Percentiles rank a stretch among this genome's conserved stretches.
Evolutionary conservation across 2,888 invertebrate genomes (phyloP).

Genomic region (Rhamphomyia laevipes): DNA sequence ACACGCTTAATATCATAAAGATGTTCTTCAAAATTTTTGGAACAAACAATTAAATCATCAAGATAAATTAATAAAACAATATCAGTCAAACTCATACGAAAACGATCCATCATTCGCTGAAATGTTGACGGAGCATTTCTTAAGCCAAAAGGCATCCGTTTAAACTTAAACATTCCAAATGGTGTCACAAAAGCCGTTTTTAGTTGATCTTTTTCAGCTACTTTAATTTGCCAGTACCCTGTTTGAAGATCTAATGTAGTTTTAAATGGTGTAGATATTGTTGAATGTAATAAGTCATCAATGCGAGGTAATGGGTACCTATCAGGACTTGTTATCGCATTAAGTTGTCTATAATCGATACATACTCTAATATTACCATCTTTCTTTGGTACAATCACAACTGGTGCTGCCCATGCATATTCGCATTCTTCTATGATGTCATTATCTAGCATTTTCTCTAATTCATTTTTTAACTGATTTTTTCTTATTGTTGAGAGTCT

Average conservation of each 20-base stretch:
- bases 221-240: conserved; percentile 8
- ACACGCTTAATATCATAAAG: conserved; percentile 18
- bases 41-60: conserved; percentile 21
- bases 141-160: conserved; percentile 24
- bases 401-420: conserved; percentile 4
- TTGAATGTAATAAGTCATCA: background rate
- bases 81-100: background rate
- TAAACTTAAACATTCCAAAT: conserved; percentile 22
- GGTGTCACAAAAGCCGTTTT: conserved; percentile 24
- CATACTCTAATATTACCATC: conserved; percentile 16
- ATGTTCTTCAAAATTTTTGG: conserved; percentile 16
- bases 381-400: conserved; percentile 17
- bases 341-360: conserved; percentile 5
- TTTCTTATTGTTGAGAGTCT: conserved; percentile 19
- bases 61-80: conserved; percentile 16
- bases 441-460: conserved; percentile 7
- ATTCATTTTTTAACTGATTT: conserved; percentile 4
- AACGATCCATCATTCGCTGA: conserved; percentile 8
- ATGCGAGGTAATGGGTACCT: conserved; percentile 1
- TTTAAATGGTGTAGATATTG: conserved; percentile 5
- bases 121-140: conserved; percentile 22
- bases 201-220: conserved; percentile 7
- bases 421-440: conserved; percentile 13
- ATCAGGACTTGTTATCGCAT: conserved; percentile 8
- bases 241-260: conserved; percentile 14